Evolutionary conservation across 2,113 vertebrate genomes (phyloP).

Genomic region (Collichthys lucidus): DNA sequence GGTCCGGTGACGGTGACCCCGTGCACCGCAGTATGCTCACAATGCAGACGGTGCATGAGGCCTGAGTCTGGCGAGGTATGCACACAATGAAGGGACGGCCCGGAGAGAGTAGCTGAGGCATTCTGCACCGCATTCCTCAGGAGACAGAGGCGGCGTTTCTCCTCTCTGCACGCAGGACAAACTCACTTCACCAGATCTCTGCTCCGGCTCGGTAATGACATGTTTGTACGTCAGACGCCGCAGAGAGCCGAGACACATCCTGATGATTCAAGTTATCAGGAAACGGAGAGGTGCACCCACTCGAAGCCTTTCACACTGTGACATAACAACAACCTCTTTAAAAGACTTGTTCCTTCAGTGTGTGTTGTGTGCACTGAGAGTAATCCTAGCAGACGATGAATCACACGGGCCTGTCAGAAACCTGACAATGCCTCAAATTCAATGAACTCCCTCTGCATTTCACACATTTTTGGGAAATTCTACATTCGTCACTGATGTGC

Average conservation of each 20-base stretch:
- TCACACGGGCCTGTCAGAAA: slow-evolving; percentile 11
- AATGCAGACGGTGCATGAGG: slow-evolving; percentile 52
- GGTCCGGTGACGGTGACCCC: slow-evolving; percentile 27
- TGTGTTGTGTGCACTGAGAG: background rate
- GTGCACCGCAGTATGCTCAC: slow-evolving; percentile 52
- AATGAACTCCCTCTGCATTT: slow-evolving; percentile 41
- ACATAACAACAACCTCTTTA: background rate
- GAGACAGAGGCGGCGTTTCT: slow-evolving; percentile 32
- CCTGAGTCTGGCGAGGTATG: slow-evolving; percentile 42
- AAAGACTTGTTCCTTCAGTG: background rate
- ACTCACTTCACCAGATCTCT: slow-evolving; percentile 1
- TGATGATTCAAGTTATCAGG: background rate
- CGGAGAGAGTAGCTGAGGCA: slow-evolving; percentile 28
- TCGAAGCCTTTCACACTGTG: background rate
- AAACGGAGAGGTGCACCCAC: background rate
- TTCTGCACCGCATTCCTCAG: slow-evolving; percentile 63
- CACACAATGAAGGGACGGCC: slow-evolving; percentile 46
- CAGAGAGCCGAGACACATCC: slow-evolving; percentile 1
- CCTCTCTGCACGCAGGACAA: slow-evolving; percentile 4
- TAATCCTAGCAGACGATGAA: background rate
- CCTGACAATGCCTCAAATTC: slow-evolving; percentile 33
- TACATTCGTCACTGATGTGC: background rate
- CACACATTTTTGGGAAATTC: slow-evolving; percentile 40
- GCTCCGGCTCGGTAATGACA: background rate
- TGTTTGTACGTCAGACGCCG: background rate